Evolutionary conservation across 2,797 vertebrate species (phyloP).

Genomic region (Coilia nasus): DNA sequence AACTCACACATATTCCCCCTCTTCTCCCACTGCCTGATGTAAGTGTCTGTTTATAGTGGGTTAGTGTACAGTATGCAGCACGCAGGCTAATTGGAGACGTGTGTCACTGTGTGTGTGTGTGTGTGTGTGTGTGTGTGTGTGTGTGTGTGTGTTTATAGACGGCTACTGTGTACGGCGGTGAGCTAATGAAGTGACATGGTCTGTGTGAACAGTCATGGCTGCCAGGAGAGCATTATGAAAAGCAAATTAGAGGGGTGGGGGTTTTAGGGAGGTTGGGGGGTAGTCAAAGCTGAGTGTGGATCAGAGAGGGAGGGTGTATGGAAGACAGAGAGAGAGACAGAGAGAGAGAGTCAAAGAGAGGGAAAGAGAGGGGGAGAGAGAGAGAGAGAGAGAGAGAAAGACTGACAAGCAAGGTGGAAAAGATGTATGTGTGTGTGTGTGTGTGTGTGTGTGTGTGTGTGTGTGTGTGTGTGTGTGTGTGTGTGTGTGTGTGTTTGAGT

Average conservation of each 20-base stretch:
- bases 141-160: conserved; percentile 11
- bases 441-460: too few relatives aligned
- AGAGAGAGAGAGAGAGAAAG: neutral
- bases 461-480: neutral
- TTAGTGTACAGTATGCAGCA: conserved; percentile 11
- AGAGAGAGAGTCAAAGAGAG: neutral
- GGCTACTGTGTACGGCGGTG: neutral
- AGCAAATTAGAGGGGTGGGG: conserved; percentile 13
- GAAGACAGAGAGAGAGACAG: neutral
- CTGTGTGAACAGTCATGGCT: conserved; percentile 7
- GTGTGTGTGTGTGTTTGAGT: neutral
- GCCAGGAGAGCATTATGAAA: conserved; percentile 10
- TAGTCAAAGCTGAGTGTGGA: neutral
- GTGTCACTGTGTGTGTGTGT: neutral
- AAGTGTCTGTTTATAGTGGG: conserved; percentile 21
- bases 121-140: conserved; percentile 27
- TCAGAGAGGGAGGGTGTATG: neutral
- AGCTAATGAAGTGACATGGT: conserved; percentile 30
- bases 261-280: neutral
- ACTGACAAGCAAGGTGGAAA: neutral
- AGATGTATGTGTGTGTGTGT: neutral
- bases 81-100: conserved; percentile 9
- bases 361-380: neutral
- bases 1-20: neutral
- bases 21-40: conserved; percentile 3